Evolutionary conservation across 2,888 invertebrate genomes (phyloP), one percentile per base, ranked within the genome.

Genomic region (Glomeris marginata): DNA sequence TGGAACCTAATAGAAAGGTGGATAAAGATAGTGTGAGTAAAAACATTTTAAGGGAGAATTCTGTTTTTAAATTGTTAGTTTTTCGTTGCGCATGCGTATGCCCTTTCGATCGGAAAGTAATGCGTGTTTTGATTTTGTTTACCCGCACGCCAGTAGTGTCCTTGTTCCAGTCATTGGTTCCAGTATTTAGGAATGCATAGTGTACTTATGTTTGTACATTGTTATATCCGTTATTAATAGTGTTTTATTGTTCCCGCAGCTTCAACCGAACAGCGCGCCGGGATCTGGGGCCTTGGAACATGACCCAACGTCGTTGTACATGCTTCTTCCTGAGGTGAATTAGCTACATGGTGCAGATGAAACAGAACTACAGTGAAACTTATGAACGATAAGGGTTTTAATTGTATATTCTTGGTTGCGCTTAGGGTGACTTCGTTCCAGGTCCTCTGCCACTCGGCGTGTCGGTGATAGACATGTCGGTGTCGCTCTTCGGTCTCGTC

Each of bases 221-320:
- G n/a, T n/a, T n/a, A n/a, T n/a, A n/a, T n/a, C n/a, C n/a, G n/a
- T n/a, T n/a, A n/a, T n/a, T n/a, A n/a, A n/a, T n/a, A n/a, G n/a
- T n/a, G n/a, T n/a, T n/a, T n/a, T n/a, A n/a, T n/a, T n/a, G 28
- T 8, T 28, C 28, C 28, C 28, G 28, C 70, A 95, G 92, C 70
- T 95, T 42, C 87, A 92, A 68, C 85, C 91, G 1, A 84, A 91
- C 63, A 91, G 91, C 66, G 91, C 92, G 5, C 85, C 90, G 47
- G 94, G 94, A 2, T 92, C 94, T 2, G 91, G 94, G 40, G 92
- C 97, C 8, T 69, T 98, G 57, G 97, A 98, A 67, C 95, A 98
- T 66, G 97, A 98, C 71, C 78, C 88, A 2, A 88, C 92, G 64
- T 86, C 85, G 61, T 71, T 98, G 51, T 95, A 88, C 71, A 77